phyloP scores from a whole-genome alignment of 2,113 vertebrate genomes.

The Paramisgurnus dabryanus region DNA sequence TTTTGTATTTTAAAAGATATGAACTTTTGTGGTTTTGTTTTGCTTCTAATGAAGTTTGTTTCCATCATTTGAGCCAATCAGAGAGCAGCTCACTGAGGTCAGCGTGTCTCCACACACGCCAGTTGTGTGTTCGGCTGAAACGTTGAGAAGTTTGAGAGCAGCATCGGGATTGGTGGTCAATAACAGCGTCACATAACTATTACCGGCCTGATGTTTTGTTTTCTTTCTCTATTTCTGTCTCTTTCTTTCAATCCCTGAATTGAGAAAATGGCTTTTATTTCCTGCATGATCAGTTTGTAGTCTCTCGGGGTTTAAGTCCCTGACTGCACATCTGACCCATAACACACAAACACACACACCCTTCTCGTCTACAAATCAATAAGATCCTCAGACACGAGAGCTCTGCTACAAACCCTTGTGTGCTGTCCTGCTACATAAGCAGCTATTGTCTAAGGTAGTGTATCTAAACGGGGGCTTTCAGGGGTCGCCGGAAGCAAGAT shows the following conservation, averaged over 20 bases:
- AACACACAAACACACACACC: slow-evolving; percentile 27
- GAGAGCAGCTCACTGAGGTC: no score
- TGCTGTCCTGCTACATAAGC: background rate
- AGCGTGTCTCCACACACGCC: no score
- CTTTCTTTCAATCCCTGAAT: slow-evolving; percentile 27
- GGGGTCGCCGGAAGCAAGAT: no score
- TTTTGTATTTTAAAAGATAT: no score
- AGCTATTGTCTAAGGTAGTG: background rate
- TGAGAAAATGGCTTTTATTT: slow-evolving; percentile 74
- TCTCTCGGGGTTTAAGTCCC: slow-evolving; percentile 62
- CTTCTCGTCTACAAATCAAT: slow-evolving; percentile 30
- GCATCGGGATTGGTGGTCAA: slow-evolving; percentile 26
- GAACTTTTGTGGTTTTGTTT: no score
- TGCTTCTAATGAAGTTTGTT: no score
- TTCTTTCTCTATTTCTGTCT: background rate
- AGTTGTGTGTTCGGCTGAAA: no score
- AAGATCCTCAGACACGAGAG: slow-evolving; percentile 15
- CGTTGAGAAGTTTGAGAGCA: background rate
- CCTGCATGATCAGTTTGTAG: slow-evolving; percentile 71
- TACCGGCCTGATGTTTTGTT: background rate
- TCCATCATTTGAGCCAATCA: no score
- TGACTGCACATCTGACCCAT: slow-evolving; percentile 15
- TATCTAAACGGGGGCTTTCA: no score
- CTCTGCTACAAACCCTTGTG: background rate
- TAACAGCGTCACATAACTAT: slow-evolving; percentile 1